These are phyloP conservation scores for Hydrochoerus hydrochaeris DNA, from an alignment of 2,113 vertebrate species.

Conservation along the genomic window DNA sequence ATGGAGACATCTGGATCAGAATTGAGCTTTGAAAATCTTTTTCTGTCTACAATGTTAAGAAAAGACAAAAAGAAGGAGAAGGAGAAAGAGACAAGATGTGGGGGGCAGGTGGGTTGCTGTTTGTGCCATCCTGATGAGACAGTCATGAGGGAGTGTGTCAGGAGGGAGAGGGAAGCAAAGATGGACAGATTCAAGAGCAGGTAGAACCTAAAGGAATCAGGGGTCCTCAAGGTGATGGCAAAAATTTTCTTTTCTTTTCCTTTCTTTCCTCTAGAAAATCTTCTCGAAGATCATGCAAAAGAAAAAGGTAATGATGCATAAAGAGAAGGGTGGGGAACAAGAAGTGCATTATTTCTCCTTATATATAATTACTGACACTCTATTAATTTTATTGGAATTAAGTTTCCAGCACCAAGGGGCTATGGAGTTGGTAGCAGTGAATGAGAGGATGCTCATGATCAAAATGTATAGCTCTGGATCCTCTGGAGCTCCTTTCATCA, in stretches of 20 bases:
- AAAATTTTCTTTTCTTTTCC: constrained; percentile 35
- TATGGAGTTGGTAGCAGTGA: background rate
- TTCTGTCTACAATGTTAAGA: background rate
- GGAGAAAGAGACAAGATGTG: background rate
- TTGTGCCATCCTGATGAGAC: background rate
- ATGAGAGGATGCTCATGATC: background rate
- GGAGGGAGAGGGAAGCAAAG: background rate
- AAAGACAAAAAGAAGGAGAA: background rate
- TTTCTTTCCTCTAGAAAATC: constrained; percentile 77
- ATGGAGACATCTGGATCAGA: background rate
- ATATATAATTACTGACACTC: background rate
- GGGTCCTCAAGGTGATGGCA: background rate
- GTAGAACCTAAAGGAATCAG: background rate
- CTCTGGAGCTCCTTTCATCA: background rate
- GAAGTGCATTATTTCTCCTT: background rate
- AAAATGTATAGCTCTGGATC: background rate
- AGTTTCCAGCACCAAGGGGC: background rate
- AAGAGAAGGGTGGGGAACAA: background rate
- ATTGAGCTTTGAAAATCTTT: background rate
- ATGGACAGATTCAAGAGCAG: background rate
- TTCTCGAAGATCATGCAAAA: constrained; percentile 78
- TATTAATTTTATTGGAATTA: background rate
- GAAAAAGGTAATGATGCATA: constrained; percentile 78
- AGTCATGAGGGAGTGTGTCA: background rate
- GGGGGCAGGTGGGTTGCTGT: too few relatives aligned